Evolutionary conservation across 1,140 invertebrate species (phyloP).

Genomic region (Cydia amplana): DNA sequence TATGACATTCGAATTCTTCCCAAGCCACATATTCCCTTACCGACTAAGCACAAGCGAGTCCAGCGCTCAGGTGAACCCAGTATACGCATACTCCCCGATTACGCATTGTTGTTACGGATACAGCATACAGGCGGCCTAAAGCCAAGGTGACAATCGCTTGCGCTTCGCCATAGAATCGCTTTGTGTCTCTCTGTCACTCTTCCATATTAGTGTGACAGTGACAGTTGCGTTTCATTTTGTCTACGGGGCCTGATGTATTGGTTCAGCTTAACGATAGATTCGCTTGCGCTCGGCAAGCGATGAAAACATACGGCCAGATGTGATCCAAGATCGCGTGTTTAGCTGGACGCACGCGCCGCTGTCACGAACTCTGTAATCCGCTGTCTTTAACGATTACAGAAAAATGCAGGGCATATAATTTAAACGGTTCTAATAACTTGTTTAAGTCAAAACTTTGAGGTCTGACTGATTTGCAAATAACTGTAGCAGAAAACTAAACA

Average conservation of each 20-base stretch:
- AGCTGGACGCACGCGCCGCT: slow-evolving; percentile 13
- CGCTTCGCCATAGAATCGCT: too few relatives aligned
- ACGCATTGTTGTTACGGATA: background rate
- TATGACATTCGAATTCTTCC: slow-evolving; percentile 11
- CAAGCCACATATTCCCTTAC: background rate
- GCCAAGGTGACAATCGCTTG: too few relatives aligned
- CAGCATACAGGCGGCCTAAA: too few relatives aligned
- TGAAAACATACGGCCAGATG: background rate
- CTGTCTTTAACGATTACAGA: background rate
- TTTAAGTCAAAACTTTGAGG: too few relatives aligned
- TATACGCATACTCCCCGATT: background rate
- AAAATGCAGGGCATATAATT: background rate
- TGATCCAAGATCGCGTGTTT: slow-evolving; percentile 15
- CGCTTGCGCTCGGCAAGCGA: background rate
- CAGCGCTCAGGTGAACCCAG: background rate
- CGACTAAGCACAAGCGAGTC: background rate
- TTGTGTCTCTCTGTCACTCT: too few relatives aligned
- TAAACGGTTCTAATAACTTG: background rate
- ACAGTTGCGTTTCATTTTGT: too few relatives aligned
- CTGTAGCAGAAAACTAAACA: too few relatives aligned
- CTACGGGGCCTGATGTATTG: too few relatives aligned
- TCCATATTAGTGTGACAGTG: too few relatives aligned
- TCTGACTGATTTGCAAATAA: too few relatives aligned
- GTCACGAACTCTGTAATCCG: background rate
- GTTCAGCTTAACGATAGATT: background rate